A percentile compares a stretch with the other conserved stretches of the same genome.
These are phyloP conservation scores for Naso thynnoides DNA, from an alignment of 2,797 vertebrate species.

Conservation along the genomic window DNA sequence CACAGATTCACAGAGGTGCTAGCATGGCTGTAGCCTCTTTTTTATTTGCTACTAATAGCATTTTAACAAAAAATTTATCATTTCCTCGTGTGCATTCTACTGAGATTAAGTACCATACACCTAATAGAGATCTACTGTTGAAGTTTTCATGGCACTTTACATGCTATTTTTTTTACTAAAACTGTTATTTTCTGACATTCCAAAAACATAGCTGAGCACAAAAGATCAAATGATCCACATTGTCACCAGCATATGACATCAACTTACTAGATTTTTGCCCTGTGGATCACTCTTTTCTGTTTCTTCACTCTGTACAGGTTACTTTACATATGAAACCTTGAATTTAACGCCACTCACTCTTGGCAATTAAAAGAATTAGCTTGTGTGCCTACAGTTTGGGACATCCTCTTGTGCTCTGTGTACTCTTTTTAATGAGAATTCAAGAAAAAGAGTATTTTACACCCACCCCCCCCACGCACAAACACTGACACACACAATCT, in stretches of 20 bases:
- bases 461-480: conserved; percentile 17
- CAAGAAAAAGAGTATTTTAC: conserved; percentile 19
- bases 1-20: too few species aligned
- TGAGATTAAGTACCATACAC: too few species aligned
- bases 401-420: conserved; percentile 23
- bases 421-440: conserved; percentile 37
- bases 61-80: background rate
- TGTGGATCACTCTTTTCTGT: conserved; percentile 17
- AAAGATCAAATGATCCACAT: conserved; percentile 1
- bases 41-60: background rate
- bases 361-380: conserved; percentile 26
- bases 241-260: conserved; percentile 4
- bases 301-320: background rate
- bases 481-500: conserved; percentile 22
- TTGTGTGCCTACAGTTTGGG: conserved; percentile 51
- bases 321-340: conserved; percentile 17
- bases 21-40: background rate
- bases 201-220: background rate
- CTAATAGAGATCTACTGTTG: too few species aligned
- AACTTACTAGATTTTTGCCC: too few species aligned
- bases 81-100: too few species aligned
- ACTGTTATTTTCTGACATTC: conserved; percentile 3
- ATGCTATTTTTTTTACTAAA: too few species aligned
- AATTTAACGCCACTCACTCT: conserved; percentile 13
- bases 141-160: too few species aligned